These are phyloP conservation scores for Antigone vipio DNA, from an alignment of 2,113 vertebrate genomes.

Conservation along the genomic window DNA sequence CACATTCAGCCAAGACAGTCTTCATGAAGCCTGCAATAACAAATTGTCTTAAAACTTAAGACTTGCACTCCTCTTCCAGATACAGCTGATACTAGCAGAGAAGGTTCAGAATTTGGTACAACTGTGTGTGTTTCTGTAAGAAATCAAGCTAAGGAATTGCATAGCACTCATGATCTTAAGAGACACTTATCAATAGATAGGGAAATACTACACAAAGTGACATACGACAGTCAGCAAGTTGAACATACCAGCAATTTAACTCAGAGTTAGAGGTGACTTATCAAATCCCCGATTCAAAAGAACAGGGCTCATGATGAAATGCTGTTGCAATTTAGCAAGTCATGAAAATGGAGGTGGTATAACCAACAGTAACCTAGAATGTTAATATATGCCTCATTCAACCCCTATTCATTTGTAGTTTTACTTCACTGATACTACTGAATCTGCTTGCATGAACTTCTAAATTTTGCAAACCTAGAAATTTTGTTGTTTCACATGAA, in stretches of 20 bases:
- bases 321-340: background rate
- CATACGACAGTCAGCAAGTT: background rate
- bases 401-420: background rate
- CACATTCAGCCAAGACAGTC: background rate
- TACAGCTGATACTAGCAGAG: background rate
- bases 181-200: background rate
- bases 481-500: background rate
- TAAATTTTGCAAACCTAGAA: too few species aligned
- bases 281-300: background rate
- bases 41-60: background rate
- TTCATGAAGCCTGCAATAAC: background rate
- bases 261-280: background rate
- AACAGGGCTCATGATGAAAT: background rate
- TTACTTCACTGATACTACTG: background rate
- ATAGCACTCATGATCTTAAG: background rate
- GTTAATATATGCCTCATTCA: background rate
- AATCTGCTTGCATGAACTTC: background rate
- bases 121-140: background rate
- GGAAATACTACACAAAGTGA: background rate
- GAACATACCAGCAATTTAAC: background rate
- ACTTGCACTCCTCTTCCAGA: background rate
- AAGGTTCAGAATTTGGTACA: background rate
- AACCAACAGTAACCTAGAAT: background rate
- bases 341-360: background rate
- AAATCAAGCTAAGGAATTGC: background rate